A percentile compares a stretch with the other conserved stretches of the same genome.
phyloP scores from a whole-genome alignment of 2,888 invertebrate genomes.

The Oasisia sp. region DNA sequence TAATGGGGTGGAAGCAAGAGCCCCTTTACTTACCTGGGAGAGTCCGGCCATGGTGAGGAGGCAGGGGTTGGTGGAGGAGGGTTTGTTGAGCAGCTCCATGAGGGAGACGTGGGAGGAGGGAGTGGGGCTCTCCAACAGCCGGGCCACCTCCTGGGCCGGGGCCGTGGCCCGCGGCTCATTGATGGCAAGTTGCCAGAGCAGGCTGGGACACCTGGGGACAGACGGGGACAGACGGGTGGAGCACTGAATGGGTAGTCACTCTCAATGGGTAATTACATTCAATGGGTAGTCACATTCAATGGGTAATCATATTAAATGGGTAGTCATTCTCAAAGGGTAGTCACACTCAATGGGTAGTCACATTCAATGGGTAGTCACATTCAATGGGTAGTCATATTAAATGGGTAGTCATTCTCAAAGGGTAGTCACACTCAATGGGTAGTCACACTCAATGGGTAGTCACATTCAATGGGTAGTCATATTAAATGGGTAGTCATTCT shows the following conservation, averaged over 20 bases:
- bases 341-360: too few species aligned
- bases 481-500: too few species aligned
- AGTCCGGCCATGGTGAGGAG: slow-evolving; percentile 54
- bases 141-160: slow-evolving; percentile 41
- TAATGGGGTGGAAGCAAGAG: too few species aligned
- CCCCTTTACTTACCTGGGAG: slow-evolving; percentile 45
- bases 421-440: too few species aligned
- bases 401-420: too few species aligned
- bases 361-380: too few species aligned
- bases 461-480: too few species aligned
- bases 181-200: slow-evolving; percentile 61
- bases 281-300: too few species aligned
- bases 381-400: too few species aligned
- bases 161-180: slow-evolving; percentile 50
- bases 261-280: not conserved
- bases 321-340: too few species aligned
- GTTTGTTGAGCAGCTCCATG: slow-evolving; percentile 48
- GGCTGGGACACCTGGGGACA: slow-evolving; percentile 53
- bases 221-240: not conserved
- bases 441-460: too few species aligned
- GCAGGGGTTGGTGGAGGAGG: slow-evolving; percentile 49
- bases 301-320: too few species aligned
- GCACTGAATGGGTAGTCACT: not conserved
- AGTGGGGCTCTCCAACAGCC: slow-evolving; percentile 22
- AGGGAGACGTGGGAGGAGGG: not conserved